These are phyloP conservation scores for Pollicipes pollicipes DNA, from an alignment of 1,140 invertebrate species.

Conservation along the genomic window DNA sequence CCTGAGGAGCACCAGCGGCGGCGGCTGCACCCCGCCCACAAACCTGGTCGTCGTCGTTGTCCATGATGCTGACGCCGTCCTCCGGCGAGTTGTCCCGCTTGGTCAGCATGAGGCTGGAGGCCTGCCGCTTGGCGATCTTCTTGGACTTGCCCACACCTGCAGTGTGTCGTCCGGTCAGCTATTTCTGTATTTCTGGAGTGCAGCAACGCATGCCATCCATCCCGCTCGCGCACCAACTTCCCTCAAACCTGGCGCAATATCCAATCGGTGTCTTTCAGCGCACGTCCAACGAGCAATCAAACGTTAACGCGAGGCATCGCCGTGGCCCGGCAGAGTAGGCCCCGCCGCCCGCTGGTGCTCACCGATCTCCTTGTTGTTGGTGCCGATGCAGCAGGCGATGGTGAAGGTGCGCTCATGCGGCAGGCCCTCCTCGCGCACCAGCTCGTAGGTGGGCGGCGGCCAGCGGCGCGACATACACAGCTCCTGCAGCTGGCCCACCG, in stretches of 20 bases:
- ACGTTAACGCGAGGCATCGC: too few species aligned
- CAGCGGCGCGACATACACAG: conserved; percentile 87
- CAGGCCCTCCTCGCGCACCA: conserved; percentile 63
- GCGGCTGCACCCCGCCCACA: too few species aligned
- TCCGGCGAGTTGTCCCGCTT: conserved; percentile 44
- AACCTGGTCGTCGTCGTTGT: not conserved
- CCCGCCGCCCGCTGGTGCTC: not conserved
- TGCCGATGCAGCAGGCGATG: conserved; percentile 61
- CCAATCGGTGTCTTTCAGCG: too few species aligned
- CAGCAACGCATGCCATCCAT: not conserved
- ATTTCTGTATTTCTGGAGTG: too few species aligned
- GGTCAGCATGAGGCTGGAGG: conserved; percentile 81
- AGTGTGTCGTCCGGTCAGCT: not conserved
- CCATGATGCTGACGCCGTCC: not conserved
- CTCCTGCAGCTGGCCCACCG: conserved; percentile 87
- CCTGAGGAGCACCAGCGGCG: too few species aligned
- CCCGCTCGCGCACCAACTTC: too few species aligned
- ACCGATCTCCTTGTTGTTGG: conserved; percentile 54
- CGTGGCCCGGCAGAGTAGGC: too few species aligned
- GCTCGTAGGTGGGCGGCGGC: conserved; percentile 83
- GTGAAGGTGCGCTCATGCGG: conserved; percentile 85
- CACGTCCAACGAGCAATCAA: too few species aligned
- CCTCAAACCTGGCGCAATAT: too few species aligned
- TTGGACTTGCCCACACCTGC: conserved; percentile 71
- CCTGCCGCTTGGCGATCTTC: conserved; percentile 82